A percentile compares a stretch with the other conserved stretches of the same genome.
These are phyloP conservation scores for Sinocyclocheilus rhinocerous DNA, from an alignment of 2,113 vertebrate genomes.

Conservation along the genomic window DNA sequence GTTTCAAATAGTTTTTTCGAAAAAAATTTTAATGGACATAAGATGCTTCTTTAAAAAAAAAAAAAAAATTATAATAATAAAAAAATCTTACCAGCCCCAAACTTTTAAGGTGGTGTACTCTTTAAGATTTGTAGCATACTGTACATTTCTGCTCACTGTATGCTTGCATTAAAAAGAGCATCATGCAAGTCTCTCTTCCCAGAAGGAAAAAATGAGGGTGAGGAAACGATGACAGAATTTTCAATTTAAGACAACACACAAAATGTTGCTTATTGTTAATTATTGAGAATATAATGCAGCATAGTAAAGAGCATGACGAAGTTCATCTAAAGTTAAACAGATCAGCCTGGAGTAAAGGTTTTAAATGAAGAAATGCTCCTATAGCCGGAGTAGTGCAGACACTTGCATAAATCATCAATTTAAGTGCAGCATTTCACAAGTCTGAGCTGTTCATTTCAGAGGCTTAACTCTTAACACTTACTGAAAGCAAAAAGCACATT, in stretches of 20 bases:
- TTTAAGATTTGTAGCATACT: too few relatives aligned
- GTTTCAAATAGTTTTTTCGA: too few relatives aligned
- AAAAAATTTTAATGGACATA: too few relatives aligned
- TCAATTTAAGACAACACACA: background rate
- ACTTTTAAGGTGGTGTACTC: too few relatives aligned
- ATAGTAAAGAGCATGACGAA: background rate
- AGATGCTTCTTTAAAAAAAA: too few relatives aligned
- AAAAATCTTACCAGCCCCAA: too few relatives aligned
- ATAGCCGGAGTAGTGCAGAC: background rate
- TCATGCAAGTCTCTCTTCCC: background rate
- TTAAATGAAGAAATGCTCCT: background rate
- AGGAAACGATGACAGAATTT: background rate
- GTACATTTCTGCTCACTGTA: too few relatives aligned
- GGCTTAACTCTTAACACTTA: background rate
- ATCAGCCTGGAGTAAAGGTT: slow-evolving; percentile 13
- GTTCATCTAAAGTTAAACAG: slow-evolving; percentile 11
- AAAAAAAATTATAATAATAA: too few relatives aligned
- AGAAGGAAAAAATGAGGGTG: background rate
- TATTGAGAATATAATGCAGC: background rate
- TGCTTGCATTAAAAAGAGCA: too few relatives aligned
- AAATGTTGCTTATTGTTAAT: background rate
- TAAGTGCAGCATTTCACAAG: background rate
- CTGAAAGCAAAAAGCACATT: slow-evolving; percentile 16
- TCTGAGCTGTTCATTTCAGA: slow-evolving; percentile 11
- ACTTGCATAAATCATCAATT: slow-evolving; percentile 35